A percentile compares a stretch with the other conserved stretches of the same genome.
These are phyloP conservation scores for Rhizoglyphus robini DNA, from an alignment of 1,140 invertebrate species.

Conservation along the genomic window DNA sequence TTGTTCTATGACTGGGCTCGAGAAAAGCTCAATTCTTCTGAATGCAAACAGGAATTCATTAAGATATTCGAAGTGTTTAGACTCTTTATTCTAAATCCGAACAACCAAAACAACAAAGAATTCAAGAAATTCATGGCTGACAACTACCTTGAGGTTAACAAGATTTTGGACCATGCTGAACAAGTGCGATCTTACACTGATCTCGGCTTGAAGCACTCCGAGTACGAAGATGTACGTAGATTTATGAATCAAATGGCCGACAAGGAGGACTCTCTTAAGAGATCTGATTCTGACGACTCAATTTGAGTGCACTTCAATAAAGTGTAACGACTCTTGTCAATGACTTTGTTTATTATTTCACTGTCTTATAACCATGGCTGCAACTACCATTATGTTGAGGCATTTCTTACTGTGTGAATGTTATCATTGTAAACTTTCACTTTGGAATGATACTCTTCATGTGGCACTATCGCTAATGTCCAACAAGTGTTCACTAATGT, in stretches of 20 bases:
- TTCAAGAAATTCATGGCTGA: not conserved
- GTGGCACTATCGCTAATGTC: not conserved
- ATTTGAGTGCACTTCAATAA: no score
- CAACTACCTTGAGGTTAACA: not conserved
- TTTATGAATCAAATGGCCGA: not conserved
- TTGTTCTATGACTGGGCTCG: not conserved
- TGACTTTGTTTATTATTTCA: not conserved
- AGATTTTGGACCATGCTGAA: not conserved
- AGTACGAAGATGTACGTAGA: not conserved
- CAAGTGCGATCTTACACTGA: not conserved
- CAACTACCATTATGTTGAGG: not conserved
- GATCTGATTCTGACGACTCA: not conserved
- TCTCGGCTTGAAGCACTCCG: not conserved
- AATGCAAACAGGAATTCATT: not conserved
- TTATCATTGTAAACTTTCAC: not conserved
- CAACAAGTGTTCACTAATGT: not conserved
- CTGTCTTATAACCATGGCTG: not conserved
- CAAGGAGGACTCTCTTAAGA: not conserved
- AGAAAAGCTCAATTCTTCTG: not conserved
- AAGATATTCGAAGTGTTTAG: slow-evolving; percentile 2
- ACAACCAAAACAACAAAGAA: not conserved
- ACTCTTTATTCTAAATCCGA: not conserved
- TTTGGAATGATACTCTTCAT: no score
- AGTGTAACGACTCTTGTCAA: no score
- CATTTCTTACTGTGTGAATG: not conserved